Conservation (phyloP, 2,888 invertebrate species). For the Lycia hirtaria region DNA sequence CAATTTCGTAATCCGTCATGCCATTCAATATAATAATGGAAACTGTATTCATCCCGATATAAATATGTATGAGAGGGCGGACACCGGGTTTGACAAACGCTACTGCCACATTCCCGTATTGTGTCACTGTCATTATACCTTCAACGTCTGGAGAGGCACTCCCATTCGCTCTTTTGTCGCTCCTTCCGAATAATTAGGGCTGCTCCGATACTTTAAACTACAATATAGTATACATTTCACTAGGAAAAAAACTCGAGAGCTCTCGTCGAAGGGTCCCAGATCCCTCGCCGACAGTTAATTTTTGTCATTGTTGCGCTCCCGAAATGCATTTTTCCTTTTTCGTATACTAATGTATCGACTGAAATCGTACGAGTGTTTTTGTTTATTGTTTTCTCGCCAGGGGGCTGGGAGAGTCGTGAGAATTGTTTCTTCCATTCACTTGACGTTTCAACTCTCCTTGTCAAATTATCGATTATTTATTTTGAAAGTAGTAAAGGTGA, state of each 20-base stretch:
- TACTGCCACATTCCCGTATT: constrained; percentile 69
- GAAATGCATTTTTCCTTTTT: constrained; percentile 60
- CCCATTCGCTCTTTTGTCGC: constrained; percentile 76
- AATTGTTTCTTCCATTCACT: constrained; percentile 53
- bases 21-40: constrained; percentile 22
- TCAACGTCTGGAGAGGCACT: constrained; percentile 70
- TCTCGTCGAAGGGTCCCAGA: constrained; percentile 56
- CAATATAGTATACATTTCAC: constrained; percentile 82
- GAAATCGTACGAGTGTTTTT: constrained; percentile 57
- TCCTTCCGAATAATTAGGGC: constrained; percentile 83
- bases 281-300: constrained; percentile 74
- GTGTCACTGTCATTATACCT: constrained; percentile 71
- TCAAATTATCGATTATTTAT: constrained; percentile 39
- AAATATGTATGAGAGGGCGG: constrained; percentile 82
- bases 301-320: constrained; percentile 74
- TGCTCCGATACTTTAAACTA: constrained; percentile 56
- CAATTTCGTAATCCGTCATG: constrained; percentile 15
- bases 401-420: constrained; percentile 78
- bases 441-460: constrained; percentile 54
- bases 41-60: constrained; percentile 57
- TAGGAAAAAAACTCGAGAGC: constrained; percentile 70
- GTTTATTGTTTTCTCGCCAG: constrained; percentile 61
- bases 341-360: constrained; percentile 60
- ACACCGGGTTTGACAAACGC: constrained; percentile 64
- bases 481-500: constrained; percentile 13